Evolutionary conservation across 2,797 vertebrate genomes (phyloP).

Genomic region (Syndactyla subalaris): DNA sequence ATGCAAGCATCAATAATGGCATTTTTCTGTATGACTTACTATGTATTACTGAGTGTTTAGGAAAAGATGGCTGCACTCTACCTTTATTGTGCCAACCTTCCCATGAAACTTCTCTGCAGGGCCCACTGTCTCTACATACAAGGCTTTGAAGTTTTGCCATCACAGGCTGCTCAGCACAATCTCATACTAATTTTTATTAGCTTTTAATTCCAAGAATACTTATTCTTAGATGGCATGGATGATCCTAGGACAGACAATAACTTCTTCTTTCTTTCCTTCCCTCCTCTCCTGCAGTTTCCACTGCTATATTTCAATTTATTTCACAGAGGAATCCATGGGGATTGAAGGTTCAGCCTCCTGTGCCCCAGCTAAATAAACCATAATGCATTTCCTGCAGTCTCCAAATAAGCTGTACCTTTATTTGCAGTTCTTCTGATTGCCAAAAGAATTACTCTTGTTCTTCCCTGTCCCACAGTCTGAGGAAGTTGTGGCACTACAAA

Average conservation of each 20-base stretch:
- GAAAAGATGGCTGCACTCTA: fast-evolving
- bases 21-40: not conserved
- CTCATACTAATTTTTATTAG: not conserved
- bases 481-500: not conserved
- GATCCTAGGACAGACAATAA: not conserved
- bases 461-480: not conserved
- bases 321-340: not conserved
- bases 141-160: not conserved
- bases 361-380: not conserved
- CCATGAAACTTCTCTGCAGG: not conserved
- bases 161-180: not conserved
- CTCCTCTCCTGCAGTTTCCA: not conserved
- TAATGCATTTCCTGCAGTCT: not conserved
- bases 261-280: not conserved
- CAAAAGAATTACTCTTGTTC: not conserved
- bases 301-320: not conserved
- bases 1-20: not conserved
- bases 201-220: not conserved
- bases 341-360: not conserved
- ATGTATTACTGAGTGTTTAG: not conserved
- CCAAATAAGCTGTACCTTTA: not conserved
- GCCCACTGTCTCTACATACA: not conserved
- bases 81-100: not conserved
- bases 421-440: not conserved
- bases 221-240: not conserved